Conservation (phyloP, 2,888 invertebrate genomes). For the Emmelina monodactyla region DNA sequence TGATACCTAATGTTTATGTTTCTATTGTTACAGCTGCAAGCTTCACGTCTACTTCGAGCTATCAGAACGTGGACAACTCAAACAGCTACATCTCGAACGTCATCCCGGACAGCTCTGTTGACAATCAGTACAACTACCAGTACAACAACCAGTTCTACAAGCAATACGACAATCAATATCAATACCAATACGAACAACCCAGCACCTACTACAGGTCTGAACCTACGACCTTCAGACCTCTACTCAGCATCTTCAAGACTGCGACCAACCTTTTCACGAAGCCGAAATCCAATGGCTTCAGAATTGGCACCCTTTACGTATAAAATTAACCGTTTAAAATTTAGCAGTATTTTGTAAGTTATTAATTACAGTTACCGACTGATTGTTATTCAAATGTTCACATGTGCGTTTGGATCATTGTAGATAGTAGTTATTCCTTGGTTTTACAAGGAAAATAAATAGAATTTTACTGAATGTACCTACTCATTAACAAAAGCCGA, state of each 20-base stretch:
- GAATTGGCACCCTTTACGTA: constrained; percentile 52
- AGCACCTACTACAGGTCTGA: constrained; percentile 33
- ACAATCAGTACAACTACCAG: constrained; percentile 43
- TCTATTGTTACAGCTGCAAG: constrained; percentile 46
- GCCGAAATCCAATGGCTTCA: constrained; percentile 42
- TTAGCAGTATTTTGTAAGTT: constrained; percentile 51
- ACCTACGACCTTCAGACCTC: constrained; percentile 49
- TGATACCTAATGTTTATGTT: too few species aligned
- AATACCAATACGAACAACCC: constrained; percentile 40
- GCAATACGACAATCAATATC: constrained; percentile 37
- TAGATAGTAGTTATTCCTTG: constrained; percentile 59
- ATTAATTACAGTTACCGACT: constrained; percentile 56
- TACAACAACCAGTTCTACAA: constrained; percentile 44
- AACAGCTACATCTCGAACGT: constrained; percentile 61
- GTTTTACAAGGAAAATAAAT: constrained; percentile 59
- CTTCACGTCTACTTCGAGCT: constrained; percentile 46
- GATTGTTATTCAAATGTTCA: constrained; percentile 57
- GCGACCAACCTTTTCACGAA: constrained; percentile 49
- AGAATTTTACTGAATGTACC: constrained; percentile 23
- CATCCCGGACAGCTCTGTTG: constrained; percentile 61
- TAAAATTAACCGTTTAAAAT: constrained; percentile 20
- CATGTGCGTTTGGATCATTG: constrained; percentile 40
- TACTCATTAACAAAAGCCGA: constrained; percentile 22
- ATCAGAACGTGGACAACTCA: constrained; percentile 45
- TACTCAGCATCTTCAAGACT: constrained; percentile 54